Percentiles rank a stretch among this genome's conserved stretches.
Conservation (phyloP, 2,797 vertebrate species). For the Sitta carolinensis region DNA sequence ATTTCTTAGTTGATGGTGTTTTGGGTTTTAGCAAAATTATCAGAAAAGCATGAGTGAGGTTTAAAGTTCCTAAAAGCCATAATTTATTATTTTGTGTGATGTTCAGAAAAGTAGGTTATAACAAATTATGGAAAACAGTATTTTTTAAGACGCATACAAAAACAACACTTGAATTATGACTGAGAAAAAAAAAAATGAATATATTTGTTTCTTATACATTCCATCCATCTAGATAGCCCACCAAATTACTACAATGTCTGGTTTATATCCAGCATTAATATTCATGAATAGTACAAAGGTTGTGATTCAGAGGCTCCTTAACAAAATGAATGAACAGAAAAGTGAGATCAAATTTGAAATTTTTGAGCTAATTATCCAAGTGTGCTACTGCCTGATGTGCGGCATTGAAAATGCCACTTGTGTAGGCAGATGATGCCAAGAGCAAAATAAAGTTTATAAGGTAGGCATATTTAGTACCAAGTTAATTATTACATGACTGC, state of each 20-base stretch:
- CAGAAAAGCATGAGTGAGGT: not conserved
- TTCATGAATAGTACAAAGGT: not conserved
- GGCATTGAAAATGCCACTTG: not conserved
- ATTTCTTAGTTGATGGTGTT: not conserved
- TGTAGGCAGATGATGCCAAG: not conserved
- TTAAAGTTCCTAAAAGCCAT: not conserved
- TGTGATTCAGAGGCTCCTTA: not conserved
- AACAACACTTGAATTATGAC: not conserved
- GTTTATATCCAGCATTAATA: not conserved
- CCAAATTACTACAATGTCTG: not conserved
- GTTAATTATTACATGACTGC: not conserved
- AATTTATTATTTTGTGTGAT: not conserved
- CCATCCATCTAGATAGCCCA: not conserved
- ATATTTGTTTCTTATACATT: not conserved
- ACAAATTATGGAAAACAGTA: not conserved
- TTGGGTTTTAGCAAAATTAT: not conserved
- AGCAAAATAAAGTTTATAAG: not conserved
- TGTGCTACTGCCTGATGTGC: not conserved
- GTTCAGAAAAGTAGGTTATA: not conserved
- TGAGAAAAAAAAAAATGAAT: not conserved
- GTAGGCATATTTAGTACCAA: not conserved
- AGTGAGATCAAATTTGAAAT: not conserved
- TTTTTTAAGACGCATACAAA: not conserved
- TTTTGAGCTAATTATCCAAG: not conserved
- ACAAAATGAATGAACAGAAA: not conserved